Evolutionary conservation across 2,113 vertebrate genomes (phyloP).

Genomic region (Semicossyphus pulcher): DNA sequence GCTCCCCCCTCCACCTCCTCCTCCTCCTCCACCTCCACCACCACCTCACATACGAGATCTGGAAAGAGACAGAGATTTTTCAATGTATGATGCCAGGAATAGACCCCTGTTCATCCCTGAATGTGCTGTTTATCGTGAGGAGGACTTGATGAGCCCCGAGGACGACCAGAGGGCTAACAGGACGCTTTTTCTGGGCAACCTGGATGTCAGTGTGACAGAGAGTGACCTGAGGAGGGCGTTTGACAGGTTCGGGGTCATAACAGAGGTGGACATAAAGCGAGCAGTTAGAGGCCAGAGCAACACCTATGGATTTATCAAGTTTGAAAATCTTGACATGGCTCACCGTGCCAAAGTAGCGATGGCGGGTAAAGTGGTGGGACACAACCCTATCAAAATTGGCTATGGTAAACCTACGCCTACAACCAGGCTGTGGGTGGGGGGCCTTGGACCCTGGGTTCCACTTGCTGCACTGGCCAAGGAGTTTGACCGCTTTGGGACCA

Average conservation of each 20-base stretch:
- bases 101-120: conserved; percentile 89
- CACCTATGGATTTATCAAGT: conserved; percentile 97
- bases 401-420: conserved; percentile 98
- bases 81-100: conserved; percentile 89
- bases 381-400: conserved; percentile 95
- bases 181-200: conserved; percentile 95
- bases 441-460: conserved; percentile 95
- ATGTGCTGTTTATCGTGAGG: conserved; percentile 87
- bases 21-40: conserved; percentile 58
- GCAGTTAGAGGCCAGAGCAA: conserved; percentile 89
- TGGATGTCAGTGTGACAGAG: conserved; percentile 93
- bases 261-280: conserved; percentile 97
- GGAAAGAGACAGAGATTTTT: conserved; percentile 89
- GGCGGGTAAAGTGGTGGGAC: conserved; percentile 94
- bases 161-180: conserved; percentile 96
- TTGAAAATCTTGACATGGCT: conserved; percentile 98
- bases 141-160: conserved; percentile 91
- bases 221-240: conserved; percentile 92
- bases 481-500: conserved; percentile 98
- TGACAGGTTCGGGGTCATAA: conserved; percentile 96
- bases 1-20: conserved; percentile 86
- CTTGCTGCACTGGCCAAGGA: conserved; percentile 93
- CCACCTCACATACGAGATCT: conserved; percentile 88
- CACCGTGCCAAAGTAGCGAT: conserved; percentile 96
- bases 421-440: conserved; percentile 96